These are phyloP conservation scores for Thaumatotibia leucotreta DNA, from an alignment of 1,140 invertebrate genomes.

Conservation along the genomic window DNA sequence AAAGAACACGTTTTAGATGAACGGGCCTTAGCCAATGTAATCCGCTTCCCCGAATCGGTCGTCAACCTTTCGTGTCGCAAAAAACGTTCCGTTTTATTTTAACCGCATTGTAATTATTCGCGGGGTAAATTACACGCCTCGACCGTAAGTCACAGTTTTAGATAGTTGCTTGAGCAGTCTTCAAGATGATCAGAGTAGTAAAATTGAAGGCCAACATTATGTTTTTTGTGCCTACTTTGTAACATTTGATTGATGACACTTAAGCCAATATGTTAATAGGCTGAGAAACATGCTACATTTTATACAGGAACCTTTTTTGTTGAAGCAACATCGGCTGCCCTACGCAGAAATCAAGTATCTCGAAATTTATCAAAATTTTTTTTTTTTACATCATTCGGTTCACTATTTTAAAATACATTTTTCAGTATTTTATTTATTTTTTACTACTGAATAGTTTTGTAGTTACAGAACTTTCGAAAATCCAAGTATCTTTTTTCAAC, in stretches of 20 bases:
- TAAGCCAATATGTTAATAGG: background rate
- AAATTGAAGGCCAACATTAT: too few relatives aligned
- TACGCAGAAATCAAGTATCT: too few relatives aligned
- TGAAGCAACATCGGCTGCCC: too few relatives aligned
- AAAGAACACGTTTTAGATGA: background rate
- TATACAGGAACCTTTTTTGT: background rate
- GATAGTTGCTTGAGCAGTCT: background rate
- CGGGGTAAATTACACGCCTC: background rate
- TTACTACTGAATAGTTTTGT: too few relatives aligned
- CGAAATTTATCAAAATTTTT: too few relatives aligned
- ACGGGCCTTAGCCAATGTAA: background rate
- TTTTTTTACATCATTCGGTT: too few relatives aligned
- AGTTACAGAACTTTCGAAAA: too few relatives aligned
- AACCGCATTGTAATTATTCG: constrained; percentile 1
- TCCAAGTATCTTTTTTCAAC: too few relatives aligned
- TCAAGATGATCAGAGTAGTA: background rate
- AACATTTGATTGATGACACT: background rate
- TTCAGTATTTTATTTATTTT: too few relatives aligned
- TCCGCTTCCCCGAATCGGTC: constrained; percentile 7
- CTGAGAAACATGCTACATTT: background rate
- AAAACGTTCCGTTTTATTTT: constrained; percentile 12
- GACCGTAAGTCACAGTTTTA: background rate
- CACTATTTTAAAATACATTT: too few relatives aligned
- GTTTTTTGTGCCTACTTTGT: background rate
- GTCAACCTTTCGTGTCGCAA: background rate